A percentile compares a stretch with the other conserved stretches of the same genome.
Conservation (phyloP, 1,140 invertebrate genomes). For the Melanaphis sacchari region DNA sequence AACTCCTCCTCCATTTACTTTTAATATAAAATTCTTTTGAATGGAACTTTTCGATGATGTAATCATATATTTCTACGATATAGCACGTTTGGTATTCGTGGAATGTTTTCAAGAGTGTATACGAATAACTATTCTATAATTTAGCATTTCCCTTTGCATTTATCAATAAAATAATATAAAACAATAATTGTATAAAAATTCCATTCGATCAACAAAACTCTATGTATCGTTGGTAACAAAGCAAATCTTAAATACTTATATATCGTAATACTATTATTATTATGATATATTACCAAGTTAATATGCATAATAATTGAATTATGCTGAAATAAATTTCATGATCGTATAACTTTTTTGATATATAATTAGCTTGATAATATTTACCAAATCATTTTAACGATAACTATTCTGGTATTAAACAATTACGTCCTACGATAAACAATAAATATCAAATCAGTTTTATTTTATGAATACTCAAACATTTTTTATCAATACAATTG, state of each 20-base stretch:
- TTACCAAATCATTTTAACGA: neutral
- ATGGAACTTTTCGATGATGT: neutral
- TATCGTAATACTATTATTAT: neutral
- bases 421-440: neutral
- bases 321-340: neutral
- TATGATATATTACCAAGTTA: no score
- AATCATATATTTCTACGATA: neutral
- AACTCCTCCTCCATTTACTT: neutral
- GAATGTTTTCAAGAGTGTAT: neutral
- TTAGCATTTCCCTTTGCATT: neutral
- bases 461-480: neutral
- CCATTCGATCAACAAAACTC: neutral
- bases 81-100: neutral
- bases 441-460: neutral
- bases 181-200: neutral
- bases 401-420: neutral
- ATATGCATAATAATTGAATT: no score
- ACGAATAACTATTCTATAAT: neutral
- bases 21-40: constrained; percentile 5
- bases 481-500: no score
- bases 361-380: neutral
- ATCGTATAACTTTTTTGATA: neutral
- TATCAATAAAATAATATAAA: neutral
- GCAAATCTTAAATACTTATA: neutral
- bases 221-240: neutral